Evolutionary conservation across 2,113 vertebrate species (phyloP).

Genomic region (Marcusenius ussheri): DNA sequence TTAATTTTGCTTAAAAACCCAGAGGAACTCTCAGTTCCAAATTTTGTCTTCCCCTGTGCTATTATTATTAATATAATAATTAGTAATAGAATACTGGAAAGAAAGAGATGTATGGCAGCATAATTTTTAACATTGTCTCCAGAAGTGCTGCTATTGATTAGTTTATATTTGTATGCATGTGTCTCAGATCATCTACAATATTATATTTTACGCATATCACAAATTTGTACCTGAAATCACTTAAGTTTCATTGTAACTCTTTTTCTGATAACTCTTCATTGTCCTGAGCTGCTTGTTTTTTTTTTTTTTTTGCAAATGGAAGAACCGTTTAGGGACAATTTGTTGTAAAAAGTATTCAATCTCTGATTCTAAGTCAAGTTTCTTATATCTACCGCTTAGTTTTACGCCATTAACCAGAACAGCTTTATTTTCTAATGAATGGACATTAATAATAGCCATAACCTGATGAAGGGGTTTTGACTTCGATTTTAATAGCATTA

Average conservation of each 20-base stretch:
- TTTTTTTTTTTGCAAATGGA: not conserved
- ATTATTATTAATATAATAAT: not conserved
- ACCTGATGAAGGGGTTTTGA: not conserved
- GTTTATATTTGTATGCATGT: not conserved
- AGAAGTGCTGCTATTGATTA: not conserved
- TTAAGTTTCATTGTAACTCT: not conserved
- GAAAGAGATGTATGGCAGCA: not conserved
- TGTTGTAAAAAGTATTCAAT: not conserved
- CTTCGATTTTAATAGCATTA: constrained; percentile 1
- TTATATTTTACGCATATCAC: not conserved
- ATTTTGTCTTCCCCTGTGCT: not conserved
- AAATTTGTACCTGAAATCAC: not conserved
- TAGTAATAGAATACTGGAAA: not conserved
- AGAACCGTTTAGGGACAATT: not conserved
- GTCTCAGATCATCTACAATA: not conserved
- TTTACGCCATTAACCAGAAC: not conserved
- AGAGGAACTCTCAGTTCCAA: not conserved
- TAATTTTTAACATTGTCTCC: not conserved
- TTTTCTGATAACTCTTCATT: not conserved
- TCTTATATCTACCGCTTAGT: not conserved
- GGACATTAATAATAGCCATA: not conserved
- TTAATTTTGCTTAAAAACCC: not conserved
- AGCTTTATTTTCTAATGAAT: not conserved
- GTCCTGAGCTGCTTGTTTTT: not conserved
- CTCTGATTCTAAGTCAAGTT: not conserved